Conservation (phyloP, 2,797 vertebrate species). For the Leuciscus waleckii region DNA sequence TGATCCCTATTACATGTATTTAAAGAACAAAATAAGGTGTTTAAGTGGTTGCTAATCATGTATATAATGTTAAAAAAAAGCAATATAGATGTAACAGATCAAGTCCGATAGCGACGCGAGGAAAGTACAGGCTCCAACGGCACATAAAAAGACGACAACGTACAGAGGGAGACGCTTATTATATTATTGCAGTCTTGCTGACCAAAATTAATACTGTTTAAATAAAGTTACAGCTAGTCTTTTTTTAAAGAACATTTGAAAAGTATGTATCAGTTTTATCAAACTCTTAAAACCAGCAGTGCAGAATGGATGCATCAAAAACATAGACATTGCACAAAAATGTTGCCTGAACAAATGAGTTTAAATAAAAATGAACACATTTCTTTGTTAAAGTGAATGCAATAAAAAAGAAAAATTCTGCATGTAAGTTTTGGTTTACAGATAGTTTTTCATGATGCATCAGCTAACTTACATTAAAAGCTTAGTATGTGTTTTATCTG, state of each 20-base stretch:
- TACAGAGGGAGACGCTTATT: neutral
- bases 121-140: neutral
- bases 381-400: neutral
- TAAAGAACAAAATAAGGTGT: neutral
- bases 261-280: neutral
- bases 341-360: neutral
- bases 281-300: neutral
- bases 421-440: neutral
- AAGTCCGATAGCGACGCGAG: neutral
- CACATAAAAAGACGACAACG: neutral
- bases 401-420: too few species aligned
- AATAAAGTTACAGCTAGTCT: neutral
- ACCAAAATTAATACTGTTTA: neutral
- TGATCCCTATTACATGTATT: neutral
- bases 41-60: neutral
- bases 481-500: constrained; percentile 1
- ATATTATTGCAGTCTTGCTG: constrained; percentile 10
- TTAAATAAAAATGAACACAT: neutral
- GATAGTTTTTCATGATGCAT: neutral
- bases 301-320: neutral
- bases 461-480: neutral
- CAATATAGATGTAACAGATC: neutral
- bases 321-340: neutral
- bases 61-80: constrained; percentile 6
- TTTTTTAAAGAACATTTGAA: neutral